Evolutionary conservation across 2,113 vertebrate species (phyloP).

Genomic region (Pelecanus crispus): DNA sequence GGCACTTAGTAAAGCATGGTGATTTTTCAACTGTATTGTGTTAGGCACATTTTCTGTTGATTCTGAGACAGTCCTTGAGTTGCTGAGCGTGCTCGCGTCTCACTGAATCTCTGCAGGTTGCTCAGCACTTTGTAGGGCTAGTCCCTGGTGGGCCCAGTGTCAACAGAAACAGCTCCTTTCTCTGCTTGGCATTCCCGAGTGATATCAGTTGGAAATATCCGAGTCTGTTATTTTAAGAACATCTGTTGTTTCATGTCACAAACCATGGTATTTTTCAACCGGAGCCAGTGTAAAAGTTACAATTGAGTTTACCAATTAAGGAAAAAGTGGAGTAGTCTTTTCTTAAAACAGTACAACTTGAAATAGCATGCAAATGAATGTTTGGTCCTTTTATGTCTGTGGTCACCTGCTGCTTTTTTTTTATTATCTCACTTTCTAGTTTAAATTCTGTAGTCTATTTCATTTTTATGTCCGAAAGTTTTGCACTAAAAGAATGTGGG

Average conservation of each 20-base stretch:
- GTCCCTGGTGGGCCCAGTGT: neutral
- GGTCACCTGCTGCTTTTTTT: neutral
- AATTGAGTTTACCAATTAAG: neutral
- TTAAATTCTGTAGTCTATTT: neutral
- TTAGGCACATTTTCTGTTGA: neutral
- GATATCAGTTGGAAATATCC: neutral
- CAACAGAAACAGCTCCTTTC: neutral
- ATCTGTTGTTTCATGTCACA: neutral
- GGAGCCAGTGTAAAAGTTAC: neutral
- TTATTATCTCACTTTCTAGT: neutral
- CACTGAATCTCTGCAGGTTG: neutral
- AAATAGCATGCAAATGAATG: neutral
- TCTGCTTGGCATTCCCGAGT: neutral
- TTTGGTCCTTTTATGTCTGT: neutral
- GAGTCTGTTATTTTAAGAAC: slow-evolving; percentile 11
- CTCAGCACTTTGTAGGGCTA: neutral
- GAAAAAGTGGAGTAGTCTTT: neutral
- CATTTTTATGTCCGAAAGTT: neutral
- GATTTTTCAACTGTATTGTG: neutral
- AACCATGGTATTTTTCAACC: neutral
- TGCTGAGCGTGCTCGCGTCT: neutral
- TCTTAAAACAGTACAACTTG: neutral
- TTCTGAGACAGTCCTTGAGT: neutral
- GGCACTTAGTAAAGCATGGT: neutral
- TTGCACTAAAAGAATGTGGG: neutral